phyloP scores from a whole-genome alignment of 2,113 vertebrate genomes.

The Prinia subflava region DNA sequence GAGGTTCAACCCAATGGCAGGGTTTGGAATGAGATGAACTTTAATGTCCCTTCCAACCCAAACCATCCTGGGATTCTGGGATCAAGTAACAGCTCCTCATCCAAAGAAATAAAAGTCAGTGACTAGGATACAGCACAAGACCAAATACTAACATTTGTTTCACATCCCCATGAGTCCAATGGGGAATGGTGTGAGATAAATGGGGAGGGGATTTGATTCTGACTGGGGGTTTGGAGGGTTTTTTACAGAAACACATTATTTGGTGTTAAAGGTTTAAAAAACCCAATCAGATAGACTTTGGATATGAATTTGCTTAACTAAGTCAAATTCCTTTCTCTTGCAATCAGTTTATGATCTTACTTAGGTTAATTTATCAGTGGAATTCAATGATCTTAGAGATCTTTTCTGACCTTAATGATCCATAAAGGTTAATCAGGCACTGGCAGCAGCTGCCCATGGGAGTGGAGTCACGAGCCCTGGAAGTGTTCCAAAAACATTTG shows the following conservation, averaged over 20 bases:
- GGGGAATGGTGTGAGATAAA: not conserved
- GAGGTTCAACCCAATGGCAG: not conserved
- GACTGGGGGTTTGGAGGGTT: not conserved
- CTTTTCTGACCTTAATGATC: not conserved
- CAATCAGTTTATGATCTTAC: not conserved
- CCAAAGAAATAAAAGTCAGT: not conserved
- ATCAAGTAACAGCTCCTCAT: not conserved
- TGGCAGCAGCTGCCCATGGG: not conserved
- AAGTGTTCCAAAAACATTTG: not conserved
- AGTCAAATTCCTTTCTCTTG: not conserved
- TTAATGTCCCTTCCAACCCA: not conserved
- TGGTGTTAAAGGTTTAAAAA: not conserved
- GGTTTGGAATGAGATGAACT: not conserved
- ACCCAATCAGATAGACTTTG: not conserved
- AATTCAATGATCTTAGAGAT: not conserved
- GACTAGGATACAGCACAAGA: not conserved
- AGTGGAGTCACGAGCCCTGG: not conserved
- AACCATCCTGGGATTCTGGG: not conserved
- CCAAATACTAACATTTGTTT: not conserved
- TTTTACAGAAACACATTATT: not conserved
- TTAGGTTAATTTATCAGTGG: not conserved
- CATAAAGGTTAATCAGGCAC: not conserved
- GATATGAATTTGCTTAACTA: not conserved
- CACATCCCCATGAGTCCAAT: not conserved
- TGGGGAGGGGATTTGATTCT: not conserved